Evolutionary conservation across 2,888 invertebrate species (phyloP).

Genomic region (Physocephala rufipes): DNA sequence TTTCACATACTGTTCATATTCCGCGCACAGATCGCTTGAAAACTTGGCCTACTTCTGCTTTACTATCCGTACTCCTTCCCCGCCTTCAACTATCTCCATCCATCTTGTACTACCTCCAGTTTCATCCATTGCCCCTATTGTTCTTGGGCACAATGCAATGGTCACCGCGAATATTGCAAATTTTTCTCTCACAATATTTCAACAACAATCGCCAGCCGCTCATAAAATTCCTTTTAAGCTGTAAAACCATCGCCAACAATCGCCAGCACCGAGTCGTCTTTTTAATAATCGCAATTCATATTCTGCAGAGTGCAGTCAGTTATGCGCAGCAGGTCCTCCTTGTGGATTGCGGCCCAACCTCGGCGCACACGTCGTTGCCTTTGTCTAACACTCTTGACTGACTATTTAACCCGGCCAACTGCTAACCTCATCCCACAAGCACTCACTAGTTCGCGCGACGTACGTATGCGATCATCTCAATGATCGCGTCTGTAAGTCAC

Average conservation of each 20-base stretch:
- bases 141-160: neutral
- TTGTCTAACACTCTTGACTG: slow-evolving; percentile 5
- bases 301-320: slow-evolving; percentile 33
- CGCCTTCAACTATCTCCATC: neutral
- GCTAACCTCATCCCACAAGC: slow-evolving; percentile 10
- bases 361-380: slow-evolving; percentile 2
- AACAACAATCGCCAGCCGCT: slow-evolving; percentile 58
- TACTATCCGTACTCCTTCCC: neutral
- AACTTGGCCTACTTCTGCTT: neutral
- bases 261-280: slow-evolving; percentile 26
- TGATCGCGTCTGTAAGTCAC: slow-evolving; percentile 65
- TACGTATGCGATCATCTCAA: slow-evolving; percentile 60
- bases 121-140: neutral
- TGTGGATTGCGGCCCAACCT: neutral
- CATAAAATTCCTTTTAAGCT: slow-evolving; percentile 64
- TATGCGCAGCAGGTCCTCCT: slow-evolving; percentile 44
- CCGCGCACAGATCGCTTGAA: neutral
- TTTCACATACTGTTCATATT: no score
- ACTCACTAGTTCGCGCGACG: slow-evolving; percentile 47
- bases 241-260: slow-evolving; percentile 57
- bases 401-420: slow-evolving; percentile 15
- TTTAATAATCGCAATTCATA: slow-evolving; percentile 37
- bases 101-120: neutral
- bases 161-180: neutral
- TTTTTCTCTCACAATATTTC: slow-evolving; percentile 61